Evolutionary conservation across 2,888 invertebrate species (phyloP).

Genomic region (Ceriagrion tenellum): DNA sequence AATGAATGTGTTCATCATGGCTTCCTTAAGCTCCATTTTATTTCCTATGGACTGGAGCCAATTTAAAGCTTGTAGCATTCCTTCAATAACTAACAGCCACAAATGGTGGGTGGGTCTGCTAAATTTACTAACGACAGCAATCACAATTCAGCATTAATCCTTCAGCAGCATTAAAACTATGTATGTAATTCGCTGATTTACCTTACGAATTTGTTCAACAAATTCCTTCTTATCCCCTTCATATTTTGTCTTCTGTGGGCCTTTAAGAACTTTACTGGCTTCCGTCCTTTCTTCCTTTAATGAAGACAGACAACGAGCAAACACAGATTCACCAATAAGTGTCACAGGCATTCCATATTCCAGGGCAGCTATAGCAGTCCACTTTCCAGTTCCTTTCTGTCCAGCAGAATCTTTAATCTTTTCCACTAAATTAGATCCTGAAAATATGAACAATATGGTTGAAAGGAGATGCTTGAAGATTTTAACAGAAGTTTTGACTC

Average conservation of each 20-base stretch:
- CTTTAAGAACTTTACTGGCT: slow-evolving; percentile 89
- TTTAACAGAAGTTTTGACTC: too few relatives aligned
- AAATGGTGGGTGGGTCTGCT: too few relatives aligned
- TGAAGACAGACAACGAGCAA: slow-evolving; percentile 96
- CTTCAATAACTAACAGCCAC: too few relatives aligned
- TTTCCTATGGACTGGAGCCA: too few relatives aligned
- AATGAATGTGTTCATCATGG: too few relatives aligned
- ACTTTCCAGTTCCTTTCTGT: slow-evolving; percentile 99
- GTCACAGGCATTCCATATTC: slow-evolving; percentile 99
- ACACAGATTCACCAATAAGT: slow-evolving; percentile 98
- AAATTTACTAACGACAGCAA: background rate
- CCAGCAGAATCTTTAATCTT: slow-evolving; percentile 98
- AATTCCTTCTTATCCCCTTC: slow-evolving; percentile 89
- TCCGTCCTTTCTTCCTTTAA: slow-evolving; percentile 91
- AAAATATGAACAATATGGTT: slow-evolving; percentile 68
- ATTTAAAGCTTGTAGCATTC: too few relatives aligned
- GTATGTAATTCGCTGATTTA: slow-evolving; percentile 72
- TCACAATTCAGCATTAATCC: background rate
- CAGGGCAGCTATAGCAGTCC: slow-evolving; percentile 98
- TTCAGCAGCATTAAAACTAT: background rate
- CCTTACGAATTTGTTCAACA: slow-evolving; percentile 88
- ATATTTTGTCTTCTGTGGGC: slow-evolving; percentile 82
- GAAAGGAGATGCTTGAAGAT: background rate
- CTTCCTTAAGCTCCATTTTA: too few relatives aligned
- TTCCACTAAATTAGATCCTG: slow-evolving; percentile 88